A percentile compares a stretch with the other conserved stretches of the same genome.
phyloP scores from a whole-genome alignment of 2,113 vertebrate genomes.

The Morone saxatilis region DNA sequence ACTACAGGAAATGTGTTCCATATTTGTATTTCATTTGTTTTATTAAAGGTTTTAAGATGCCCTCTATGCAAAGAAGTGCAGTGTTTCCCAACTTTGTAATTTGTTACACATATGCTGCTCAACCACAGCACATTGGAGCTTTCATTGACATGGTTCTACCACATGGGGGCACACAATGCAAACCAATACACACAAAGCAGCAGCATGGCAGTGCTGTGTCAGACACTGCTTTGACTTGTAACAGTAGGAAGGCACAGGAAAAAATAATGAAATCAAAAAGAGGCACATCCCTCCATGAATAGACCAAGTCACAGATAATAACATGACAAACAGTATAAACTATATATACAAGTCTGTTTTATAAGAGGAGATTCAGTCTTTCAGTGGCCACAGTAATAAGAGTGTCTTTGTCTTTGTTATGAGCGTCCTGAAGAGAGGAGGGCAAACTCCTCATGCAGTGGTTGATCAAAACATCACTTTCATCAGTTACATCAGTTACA shows the following conservation, averaged over 20 bases:
- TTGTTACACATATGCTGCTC: not conserved
- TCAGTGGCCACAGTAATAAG: not conserved
- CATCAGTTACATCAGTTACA: not conserved
- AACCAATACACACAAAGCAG: not conserved
- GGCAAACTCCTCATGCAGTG: not conserved
- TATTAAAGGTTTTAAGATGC: slow-evolving; percentile 69
- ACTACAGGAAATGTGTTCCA: slow-evolving; percentile 61
- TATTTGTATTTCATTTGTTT: slow-evolving; percentile 69
- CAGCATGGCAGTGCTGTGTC: not conserved
- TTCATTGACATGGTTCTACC: slow-evolving; percentile 4
- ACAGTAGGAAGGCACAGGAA: not conserved
- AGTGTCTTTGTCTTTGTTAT: not conserved
- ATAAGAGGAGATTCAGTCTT: not conserved
- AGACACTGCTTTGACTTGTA: not conserved
- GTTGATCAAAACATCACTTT: not conserved
- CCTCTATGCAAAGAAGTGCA: slow-evolving; percentile 57
- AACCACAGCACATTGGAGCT: not conserved
- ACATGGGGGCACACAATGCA: slow-evolving; percentile 50
- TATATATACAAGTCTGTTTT: not conserved
- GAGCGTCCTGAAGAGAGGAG: not conserved
- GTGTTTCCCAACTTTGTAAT: slow-evolving; percentile 24
- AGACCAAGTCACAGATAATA: not conserved
- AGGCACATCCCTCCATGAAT: not conserved
- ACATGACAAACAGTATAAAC: not conserved
- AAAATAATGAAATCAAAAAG: not conserved